Evolutionary conservation across 2,888 invertebrate species (phyloP), one percentile per base, ranked within the genome.

Genomic region (Lepidocyrtoides sp.): DNA sequence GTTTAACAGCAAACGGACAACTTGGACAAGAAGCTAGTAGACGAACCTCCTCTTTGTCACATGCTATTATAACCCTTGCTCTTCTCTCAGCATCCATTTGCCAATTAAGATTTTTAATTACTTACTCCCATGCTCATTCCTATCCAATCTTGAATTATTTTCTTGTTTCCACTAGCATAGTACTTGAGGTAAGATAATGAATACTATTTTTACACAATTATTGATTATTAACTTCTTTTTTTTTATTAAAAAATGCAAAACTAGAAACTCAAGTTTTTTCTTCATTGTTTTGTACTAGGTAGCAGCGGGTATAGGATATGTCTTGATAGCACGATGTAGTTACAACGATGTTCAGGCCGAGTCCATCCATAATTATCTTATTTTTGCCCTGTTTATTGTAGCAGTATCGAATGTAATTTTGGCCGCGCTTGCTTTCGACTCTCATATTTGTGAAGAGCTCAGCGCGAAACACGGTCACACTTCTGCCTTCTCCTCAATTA

Each of bases 81-180:
- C 92, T 94, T n/a, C 82, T 94, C n/a, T 93, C 93, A 10, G 93
- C 93, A 7, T 94, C 94, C 20, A 93, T 94, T 23, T 93, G 93
- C 81, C 94, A 94, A 92, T 93, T 94, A 72, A 88, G 94, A 51
- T 94, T 93, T 89, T 87, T 94, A 36, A 91, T 93, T 20, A 91
- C 93, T 10, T 94, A 94, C 66, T 92, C 93, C 17, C 89, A 92
- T 81, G 92, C 92, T 14, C 94, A 94, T 77, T 54, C 93, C 8
- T 94, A 94, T 75, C 94, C 94, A 14, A 91, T 90, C n/a, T 85
- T 94, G 8, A 94, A 94, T 87, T 94, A 94, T 77, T 93, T 94
- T 89, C 93, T 94, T 26, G 92, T 94, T 60, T 93, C 91, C 51
- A 89, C 93, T 41, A 93, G 93, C 69, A 93, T 94, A 54, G 84